Percentiles rank a stretch among this genome's conserved stretches.
Evolutionary conservation across 2,113 vertebrate species (phyloP).

Genomic region (Ailuropoda melanoleuca): DNA sequence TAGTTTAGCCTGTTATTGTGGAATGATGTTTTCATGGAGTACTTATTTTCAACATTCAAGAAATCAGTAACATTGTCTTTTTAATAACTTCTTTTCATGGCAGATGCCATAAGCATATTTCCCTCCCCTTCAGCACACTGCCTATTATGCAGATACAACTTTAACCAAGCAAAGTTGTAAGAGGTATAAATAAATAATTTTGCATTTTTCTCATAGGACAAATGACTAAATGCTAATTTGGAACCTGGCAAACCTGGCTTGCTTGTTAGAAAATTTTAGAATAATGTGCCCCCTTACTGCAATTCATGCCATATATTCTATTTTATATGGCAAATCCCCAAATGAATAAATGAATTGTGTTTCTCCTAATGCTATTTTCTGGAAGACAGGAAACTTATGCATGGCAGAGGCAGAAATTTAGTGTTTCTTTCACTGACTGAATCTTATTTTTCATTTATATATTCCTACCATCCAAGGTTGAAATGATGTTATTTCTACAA

Average conservation of each 20-base stretch:
- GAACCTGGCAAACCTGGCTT: slow-evolving; percentile 68
- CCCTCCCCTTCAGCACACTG: slow-evolving; percentile 51
- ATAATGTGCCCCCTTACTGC: slow-evolving; percentile 31
- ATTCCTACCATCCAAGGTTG: slow-evolving; percentile 31
- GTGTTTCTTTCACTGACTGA: slow-evolving; percentile 66
- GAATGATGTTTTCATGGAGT: slow-evolving; percentile 64
- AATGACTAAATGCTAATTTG: slow-evolving; percentile 68
- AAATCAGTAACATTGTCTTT: slow-evolving; percentile 66
- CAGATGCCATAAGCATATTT: slow-evolving; percentile 59
- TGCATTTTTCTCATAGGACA: slow-evolving; percentile 51
- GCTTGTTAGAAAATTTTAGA: slow-evolving; percentile 72
- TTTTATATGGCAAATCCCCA: slow-evolving; percentile 70
- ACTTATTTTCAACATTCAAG: slow-evolving; percentile 58
- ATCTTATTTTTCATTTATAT: slow-evolving; percentile 75
- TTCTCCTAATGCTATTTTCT: slow-evolving; percentile 65
- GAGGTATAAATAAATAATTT: slow-evolving; percentile 66
- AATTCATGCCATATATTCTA: slow-evolving; percentile 47
- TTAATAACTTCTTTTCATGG: slow-evolving; percentile 72
- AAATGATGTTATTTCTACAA: slow-evolving; percentile 60
- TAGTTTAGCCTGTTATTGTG: slow-evolving; percentile 53
- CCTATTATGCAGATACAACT: slow-evolving; percentile 61
- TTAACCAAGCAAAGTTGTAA: slow-evolving; percentile 69
- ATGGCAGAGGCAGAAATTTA: slow-evolving; percentile 67
- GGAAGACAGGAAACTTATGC: slow-evolving; percentile 67
- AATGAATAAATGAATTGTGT: slow-evolving; percentile 52